Evolutionary conservation across 2,113 vertebrate species (phyloP), one percentile per base, ranked within the genome.

Genomic region (Myiagra hebetior): DNA sequence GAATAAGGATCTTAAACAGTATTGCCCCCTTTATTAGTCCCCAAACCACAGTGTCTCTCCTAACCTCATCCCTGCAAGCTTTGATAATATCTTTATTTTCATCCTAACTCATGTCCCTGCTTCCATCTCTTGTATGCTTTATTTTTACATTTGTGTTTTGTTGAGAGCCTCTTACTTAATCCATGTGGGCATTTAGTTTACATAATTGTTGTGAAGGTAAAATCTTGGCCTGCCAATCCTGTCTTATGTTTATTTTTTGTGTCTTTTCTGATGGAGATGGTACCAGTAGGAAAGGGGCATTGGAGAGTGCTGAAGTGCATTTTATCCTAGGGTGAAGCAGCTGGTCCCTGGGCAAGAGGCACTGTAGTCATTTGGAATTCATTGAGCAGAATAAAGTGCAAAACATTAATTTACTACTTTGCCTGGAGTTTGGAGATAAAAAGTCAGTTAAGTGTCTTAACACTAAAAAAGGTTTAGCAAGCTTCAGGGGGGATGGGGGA

Each of bases 351-450:
- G 20, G 26, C 55, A 75, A 77, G 23, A 84, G 23, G 15, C n/a
- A 74, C 30, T 53, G 46, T 42, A 80, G 33, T 70, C 2, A 21
- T 46, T 68, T 77, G 26, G 35, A 81, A 70, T 70, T 84, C 60
- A 62, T 19, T 80, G 73, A 89, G 50, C 13, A 94, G 37, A 28
- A 65, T 46, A 53, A 0, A 8, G 59, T 59, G 20, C 50, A 88
- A 87, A 89, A 53, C 20, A n/a, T 31, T 8, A 87, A 80, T 80
- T 69, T 77, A 53, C 18, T 77, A 14, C 50, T 95, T 92, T 62
- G 79, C 76, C 67, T 94, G 55, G 50, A 89, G n/a, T 65, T 80
- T 76, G 39, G 26, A 80, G 50, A 80, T 73, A 86, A 92, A 83
- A 90, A 56, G 28, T 23, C 37, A 41, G 16, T 60, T 53, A 50